Conservation (phyloP, 1,140 invertebrate genomes). For the Tribolium madens region DNA sequence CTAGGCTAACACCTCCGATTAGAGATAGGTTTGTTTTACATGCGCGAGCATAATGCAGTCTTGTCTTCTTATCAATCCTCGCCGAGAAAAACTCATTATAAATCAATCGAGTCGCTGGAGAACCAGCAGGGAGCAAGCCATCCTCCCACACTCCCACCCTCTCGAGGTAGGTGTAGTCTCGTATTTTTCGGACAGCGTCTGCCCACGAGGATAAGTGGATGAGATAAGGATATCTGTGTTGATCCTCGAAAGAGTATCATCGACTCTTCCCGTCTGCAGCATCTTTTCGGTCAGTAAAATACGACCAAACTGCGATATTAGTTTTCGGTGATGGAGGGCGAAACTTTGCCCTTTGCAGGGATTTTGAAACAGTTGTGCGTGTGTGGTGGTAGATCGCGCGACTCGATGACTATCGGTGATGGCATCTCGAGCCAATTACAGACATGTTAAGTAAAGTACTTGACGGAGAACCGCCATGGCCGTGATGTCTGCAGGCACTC, state of each 20-base stretch:
- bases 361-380: too few relatives aligned
- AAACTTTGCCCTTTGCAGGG: too few relatives aligned
- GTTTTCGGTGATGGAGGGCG: too few relatives aligned
- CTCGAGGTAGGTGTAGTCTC: neutral
- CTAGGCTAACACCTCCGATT: constrained; percentile 28
- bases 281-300: neutral
- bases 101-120: constrained; percentile 13
- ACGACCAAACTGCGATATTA: neutral
- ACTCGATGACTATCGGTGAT: constrained; percentile 38
- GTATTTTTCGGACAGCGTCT: neutral
- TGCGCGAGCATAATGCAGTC: constrained; percentile 11
- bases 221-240: neutral
- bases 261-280: neutral
- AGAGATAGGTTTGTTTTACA: constrained; percentile 31
- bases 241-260: neutral
- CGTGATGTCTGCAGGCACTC: constrained; percentile 39
- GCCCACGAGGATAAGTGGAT: neutral
- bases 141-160: neutral
- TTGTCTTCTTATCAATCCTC: neutral
- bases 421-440: constrained; percentile 33
- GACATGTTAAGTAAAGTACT: constrained; percentile 43
- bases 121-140: neutral
- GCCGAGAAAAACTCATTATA: constrained; percentile 1
- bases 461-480: constrained; percentile 35
- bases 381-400: constrained; percentile 19